Evolutionary conservation across 2,888 invertebrate species (phyloP).

Genomic region (Belgica antarctica): DNA sequence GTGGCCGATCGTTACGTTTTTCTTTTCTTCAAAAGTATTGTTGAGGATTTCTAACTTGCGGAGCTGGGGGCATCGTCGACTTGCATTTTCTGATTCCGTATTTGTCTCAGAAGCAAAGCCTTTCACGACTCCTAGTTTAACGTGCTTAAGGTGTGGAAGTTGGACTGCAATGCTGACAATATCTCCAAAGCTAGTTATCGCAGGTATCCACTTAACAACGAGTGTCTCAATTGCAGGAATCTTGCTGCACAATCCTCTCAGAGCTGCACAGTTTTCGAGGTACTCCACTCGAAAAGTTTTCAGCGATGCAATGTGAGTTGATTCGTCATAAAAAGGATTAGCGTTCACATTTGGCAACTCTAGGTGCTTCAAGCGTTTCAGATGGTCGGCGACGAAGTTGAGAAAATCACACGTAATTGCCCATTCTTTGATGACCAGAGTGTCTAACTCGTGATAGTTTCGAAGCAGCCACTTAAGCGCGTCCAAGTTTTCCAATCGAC

Average conservation of each 20-base stretch:
- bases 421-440: neutral
- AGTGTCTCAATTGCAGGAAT: slow-evolving; percentile 2
- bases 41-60: neutral
- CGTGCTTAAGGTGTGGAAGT: neutral
- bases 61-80: neutral
- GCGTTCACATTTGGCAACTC: neutral
- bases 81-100: too few relatives aligned
- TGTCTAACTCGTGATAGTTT: neutral
- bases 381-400: neutral
- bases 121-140: neutral
- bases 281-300: neutral
- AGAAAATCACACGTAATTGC: neutral
- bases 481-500: neutral
- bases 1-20: neutral
- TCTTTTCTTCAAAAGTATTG: neutral
- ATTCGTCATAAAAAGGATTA: neutral
- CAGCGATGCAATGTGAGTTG: neutral
- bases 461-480: neutral
- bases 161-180: neutral
- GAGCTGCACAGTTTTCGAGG: neutral
- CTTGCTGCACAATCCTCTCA: neutral
- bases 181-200: neutral
- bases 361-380: neutral
- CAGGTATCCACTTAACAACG: neutral
- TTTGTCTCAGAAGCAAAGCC: too few relatives aligned